Base-by-base conservation (phyloP, 1,140 invertebrate species). In the Leptoteleia sp. region DNA sequence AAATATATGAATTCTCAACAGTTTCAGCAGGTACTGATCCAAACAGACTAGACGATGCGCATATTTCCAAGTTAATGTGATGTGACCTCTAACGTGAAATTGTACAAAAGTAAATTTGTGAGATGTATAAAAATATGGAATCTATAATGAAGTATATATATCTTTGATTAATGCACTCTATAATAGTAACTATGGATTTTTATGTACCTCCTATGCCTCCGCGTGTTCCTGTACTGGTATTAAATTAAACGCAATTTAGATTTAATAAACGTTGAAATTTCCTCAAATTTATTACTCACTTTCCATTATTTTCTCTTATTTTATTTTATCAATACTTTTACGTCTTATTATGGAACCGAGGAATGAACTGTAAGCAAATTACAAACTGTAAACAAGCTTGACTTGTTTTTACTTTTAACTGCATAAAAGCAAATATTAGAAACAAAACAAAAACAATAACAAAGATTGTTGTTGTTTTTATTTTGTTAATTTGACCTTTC, bases 81-180 rank as follows among this genome's bases (percentile, higher is more conserved):
- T 22, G 40, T 33, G 50, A 64, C 13, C 8, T 55, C 59, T 65
- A 71, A 55, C 25, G 35, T 70, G 64, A 57, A 75, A 70, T 52
- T 71, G 57, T 82, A 82, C 43, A 82, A 79, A 81, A 77, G 64
- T 77, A 82, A 79, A 75, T 76, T 59, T 77, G 47, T 40, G 59
- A 70, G 64, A 70, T 79, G 65, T 82, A 82, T 77, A 82, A 82
- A 82, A 82, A 82, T 82, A 82, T 82, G 76, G 72, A 81, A 79
- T 82, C 76, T 81, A 81, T 68, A 68, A 76, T 22, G 45, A 80
- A 76, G 12, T 64, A 65, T 81, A 70, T 72, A 71, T 82, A 72
- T 73, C 54, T 81, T 82, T 82, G 73, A 81, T 82, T 82, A 77
- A 76, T 55, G 76, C 72, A 70, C 70, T 59, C 62, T 77, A 78